Conservation (phyloP, 2,113 vertebrate genomes). For the Argyrosomus japonicus region DNA sequence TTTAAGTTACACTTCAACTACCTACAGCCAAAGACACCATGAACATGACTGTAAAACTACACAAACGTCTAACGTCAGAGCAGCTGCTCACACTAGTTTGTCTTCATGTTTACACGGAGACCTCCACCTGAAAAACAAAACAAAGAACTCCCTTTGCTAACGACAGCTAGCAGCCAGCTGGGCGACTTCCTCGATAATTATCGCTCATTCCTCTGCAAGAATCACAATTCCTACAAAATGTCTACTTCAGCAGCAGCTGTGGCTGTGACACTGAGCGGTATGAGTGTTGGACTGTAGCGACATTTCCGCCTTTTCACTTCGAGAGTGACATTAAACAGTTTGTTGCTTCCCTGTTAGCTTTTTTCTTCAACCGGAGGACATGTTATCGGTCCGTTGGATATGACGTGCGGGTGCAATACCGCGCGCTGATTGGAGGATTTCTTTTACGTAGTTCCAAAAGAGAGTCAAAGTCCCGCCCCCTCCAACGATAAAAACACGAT, state of each 20-base stretch:
- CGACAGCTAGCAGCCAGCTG: constrained; percentile 59
- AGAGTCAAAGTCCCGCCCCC: not conserved
- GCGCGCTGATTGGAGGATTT: constrained; percentile 50
- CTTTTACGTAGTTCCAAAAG: not conserved
- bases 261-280: not conserved
- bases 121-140: constrained; percentile 62
- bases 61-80: not conserved
- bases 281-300: not conserved
- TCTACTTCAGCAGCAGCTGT: constrained; percentile 15
- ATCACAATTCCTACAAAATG: constrained; percentile 21
- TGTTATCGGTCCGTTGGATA: constrained; percentile 68
- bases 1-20: constrained; percentile 8
- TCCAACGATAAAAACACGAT: not conserved
- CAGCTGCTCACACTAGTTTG: constrained; percentile 1
- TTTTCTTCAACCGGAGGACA: constrained; percentile 67
- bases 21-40: not conserved
- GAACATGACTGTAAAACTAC: constrained; percentile 19
- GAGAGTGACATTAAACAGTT: constrained; percentile 53
- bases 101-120: constrained; percentile 52
- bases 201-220: constrained; percentile 54
- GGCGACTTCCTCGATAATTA: constrained; percentile 61
- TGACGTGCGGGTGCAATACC: constrained; percentile 62
- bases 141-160: constrained; percentile 75
- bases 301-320: constrained; percentile 60
- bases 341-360: constrained; percentile 60